phyloP scores from a whole-genome alignment of 2,888 invertebrate genomes.

The Sthenelais limicola region DNA sequence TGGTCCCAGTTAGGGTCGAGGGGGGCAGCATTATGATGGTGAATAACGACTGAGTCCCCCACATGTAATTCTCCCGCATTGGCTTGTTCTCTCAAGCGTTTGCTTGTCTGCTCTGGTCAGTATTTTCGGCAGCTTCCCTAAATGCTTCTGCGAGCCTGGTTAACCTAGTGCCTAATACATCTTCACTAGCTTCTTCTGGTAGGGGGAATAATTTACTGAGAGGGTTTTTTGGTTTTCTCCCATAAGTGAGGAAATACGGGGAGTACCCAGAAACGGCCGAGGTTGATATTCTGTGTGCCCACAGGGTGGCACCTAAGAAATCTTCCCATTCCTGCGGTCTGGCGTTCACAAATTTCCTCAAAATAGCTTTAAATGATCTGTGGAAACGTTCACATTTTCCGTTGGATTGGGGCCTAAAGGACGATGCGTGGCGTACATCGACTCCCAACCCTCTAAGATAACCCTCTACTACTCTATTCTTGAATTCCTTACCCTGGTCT shows the following conservation, averaged over 20 bases:
- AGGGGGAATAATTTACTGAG: too few relatives aligned
- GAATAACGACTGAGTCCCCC: too few relatives aligned
- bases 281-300: background rate
- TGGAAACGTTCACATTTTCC: conserved; percentile 15
- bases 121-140: too few relatives aligned
- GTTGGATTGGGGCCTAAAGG: conserved; percentile 8
- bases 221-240: conserved; percentile 18
- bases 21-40: too few relatives aligned
- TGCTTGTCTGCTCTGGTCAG: too few relatives aligned
- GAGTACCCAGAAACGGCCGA: conserved; percentile 20
- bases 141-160: too few relatives aligned
- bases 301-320: background rate
- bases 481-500: conserved; percentile 30
- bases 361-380: conserved; percentile 13
- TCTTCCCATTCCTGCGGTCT: conserved; percentile 10
- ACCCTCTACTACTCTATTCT: background rate
- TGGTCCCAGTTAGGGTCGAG: too few relatives aligned
- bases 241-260: conserved; percentile 19
- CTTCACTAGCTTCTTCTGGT: too few relatives aligned
- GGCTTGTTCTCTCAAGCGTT: too few relatives aligned
- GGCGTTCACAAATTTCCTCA: conserved; percentile 25
- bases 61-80: too few relatives aligned
- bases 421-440: background rate
- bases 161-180: too few relatives aligned
- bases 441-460: background rate